Conservation (phyloP, 2,113 vertebrate species). For the Triplophysa dalaica region DNA sequence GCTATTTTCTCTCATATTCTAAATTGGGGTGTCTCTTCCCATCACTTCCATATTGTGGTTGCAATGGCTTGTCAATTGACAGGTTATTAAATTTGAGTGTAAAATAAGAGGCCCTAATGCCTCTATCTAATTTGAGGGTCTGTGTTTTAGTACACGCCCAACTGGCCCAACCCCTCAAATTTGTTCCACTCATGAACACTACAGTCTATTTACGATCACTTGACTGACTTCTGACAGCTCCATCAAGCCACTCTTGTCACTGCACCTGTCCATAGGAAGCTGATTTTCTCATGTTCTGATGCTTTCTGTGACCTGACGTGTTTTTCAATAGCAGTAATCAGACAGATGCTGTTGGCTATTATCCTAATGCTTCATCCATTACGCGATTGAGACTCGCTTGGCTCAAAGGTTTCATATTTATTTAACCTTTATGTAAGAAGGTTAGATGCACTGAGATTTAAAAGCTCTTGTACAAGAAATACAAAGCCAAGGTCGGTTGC, state of each 20-base stretch:
- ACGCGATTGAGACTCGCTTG: slow-evolving; percentile 28
- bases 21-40: too few relatives aligned
- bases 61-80: slow-evolving; percentile 16
- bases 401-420: neutral
- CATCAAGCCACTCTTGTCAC: neutral
- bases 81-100: slow-evolving; percentile 18
- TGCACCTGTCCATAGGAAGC: neutral
- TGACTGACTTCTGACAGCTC: neutral
- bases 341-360: slow-evolving; percentile 38
- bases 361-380: slow-evolving; percentile 32
- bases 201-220: neutral
- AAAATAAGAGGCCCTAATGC: slow-evolving; percentile 2
- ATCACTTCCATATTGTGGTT: neutral
- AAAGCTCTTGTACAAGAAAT: neutral
- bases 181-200: neutral
- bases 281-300: slow-evolving; percentile 3
- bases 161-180: neutral
- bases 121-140: neutral
- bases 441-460: neutral
- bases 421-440: slow-evolving; percentile 36
- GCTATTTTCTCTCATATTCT: too few relatives aligned
- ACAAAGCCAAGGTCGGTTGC: neutral
- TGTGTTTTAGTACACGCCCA: neutral
- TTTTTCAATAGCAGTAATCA: slow-evolving; percentile 36
- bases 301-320: slow-evolving; percentile 25